Base-by-base conservation (phyloP, 2,888 invertebrate species). In the Frankliniella fusca region DNA sequence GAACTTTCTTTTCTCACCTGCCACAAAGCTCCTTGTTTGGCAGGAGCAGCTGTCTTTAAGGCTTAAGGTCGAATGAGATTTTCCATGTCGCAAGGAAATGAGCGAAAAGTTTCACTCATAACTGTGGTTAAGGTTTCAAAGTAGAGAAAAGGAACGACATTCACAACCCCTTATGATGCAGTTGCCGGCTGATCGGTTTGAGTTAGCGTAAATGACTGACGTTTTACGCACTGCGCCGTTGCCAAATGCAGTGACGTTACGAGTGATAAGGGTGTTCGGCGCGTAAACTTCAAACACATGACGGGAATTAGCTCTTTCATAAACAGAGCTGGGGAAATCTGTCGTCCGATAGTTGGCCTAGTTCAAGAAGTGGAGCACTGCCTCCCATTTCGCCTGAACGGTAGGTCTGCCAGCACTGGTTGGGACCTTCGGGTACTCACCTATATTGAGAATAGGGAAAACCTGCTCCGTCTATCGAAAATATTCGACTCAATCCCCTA, bases 1-100 rank as follows among this genome's bases (percentile, higher is more conserved):
- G 70, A 27, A 76, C 70, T 27, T 76, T 76, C 70, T 27, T 12
- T 76, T 27, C 70, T 76, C 27, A 76, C 70, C 70, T 76, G 70
- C 12, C 5, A 15, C 70, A 9, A 76, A 27, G 27, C 0, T 27
- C 70, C 27, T 76, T 76, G 9, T 10, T 27, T 27, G 70, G 3
- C n/a, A 27, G 23, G 27, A 23, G 70, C 38, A 76, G 27, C 23
- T 5, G 27, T 76, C 23, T 76, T 11, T 76, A 10, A 76, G 23
- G 70, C 12, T 23, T 27, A 76, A 76, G 10, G 27, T 12, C 23
- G 10, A 27, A 5, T 38, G 38, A 76, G 12, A 23, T 23, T 9
- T 8, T 27, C 11, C 70, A 76, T 76, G 27, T 27, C 23, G 12
- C 27, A 23, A 2, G 9, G 27, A 5, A 12, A 9, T 27, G 23